phyloP scores from a whole-genome alignment of 2,888 invertebrate species.

The Trachelus stipa region DNA sequence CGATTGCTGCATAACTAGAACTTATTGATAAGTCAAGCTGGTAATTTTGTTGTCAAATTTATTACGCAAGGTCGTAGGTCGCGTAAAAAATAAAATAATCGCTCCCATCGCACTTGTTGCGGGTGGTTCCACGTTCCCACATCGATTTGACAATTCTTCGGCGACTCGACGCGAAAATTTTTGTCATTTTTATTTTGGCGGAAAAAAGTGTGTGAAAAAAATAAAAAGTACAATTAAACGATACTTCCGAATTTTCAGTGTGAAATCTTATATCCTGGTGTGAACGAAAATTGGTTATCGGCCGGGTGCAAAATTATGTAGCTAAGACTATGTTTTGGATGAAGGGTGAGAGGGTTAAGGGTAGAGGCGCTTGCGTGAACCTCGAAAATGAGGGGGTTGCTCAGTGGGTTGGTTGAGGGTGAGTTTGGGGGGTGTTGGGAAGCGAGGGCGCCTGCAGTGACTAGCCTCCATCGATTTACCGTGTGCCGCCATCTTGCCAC shows the following conservation, averaged over 20 bases:
- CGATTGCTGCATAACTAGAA: background rate
- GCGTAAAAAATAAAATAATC: background rate
- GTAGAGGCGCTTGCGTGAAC: slow-evolving; percentile 62
- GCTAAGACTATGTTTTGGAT: slow-evolving; percentile 35
- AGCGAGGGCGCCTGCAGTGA: slow-evolving; percentile 65
- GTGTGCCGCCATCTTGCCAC: slow-evolving; percentile 67
- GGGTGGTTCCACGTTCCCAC: background rate
- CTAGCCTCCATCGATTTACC: slow-evolving; percentile 68
- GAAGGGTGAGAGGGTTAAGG: slow-evolving; percentile 25
- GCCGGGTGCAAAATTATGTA: slow-evolving; percentile 39
- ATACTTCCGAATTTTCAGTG: background rate
- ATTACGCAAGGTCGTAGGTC: background rate
- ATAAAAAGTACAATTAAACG: background rate
- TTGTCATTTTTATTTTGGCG: background rate
- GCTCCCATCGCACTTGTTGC: background rate
- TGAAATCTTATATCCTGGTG: background rate
- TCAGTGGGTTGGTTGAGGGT: slow-evolving; percentile 36
- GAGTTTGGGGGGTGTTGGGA: slow-evolving; percentile 51
- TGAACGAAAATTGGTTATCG: slow-evolving; percentile 13
- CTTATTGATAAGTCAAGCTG: background rate
- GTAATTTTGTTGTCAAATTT: background rate
- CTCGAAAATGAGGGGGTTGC: slow-evolving; percentile 62
- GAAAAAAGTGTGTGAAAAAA: background rate
- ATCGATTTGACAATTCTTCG: background rate
- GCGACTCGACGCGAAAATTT: background rate